Evolutionary conservation across 2,797 vertebrate genomes (phyloP).

Genomic region (Leucoraja ocellata): DNA sequence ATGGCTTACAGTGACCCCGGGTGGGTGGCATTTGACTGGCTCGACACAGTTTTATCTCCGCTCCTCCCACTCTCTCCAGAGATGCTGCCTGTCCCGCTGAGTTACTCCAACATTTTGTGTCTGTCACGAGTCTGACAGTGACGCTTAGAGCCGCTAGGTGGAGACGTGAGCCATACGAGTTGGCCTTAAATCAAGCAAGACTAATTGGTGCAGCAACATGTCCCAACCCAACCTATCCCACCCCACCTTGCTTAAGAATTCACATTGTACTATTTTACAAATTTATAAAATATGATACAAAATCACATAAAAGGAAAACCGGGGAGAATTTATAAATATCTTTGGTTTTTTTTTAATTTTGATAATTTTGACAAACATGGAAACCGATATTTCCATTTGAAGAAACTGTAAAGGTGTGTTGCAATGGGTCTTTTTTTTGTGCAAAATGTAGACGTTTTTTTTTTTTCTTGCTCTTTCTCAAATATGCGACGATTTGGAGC

Average conservation of each 20-base stretch:
- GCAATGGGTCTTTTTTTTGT: background rate
- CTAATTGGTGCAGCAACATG: background rate
- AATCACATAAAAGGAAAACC: background rate
- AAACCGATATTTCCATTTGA: background rate
- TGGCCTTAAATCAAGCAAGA: background rate
- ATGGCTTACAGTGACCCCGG: too few species aligned
- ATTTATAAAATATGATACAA: too few species aligned
- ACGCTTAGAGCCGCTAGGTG: background rate
- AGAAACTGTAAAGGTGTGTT: background rate
- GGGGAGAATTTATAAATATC: background rate
- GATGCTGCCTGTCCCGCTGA: too few species aligned
- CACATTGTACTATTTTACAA: too few species aligned
- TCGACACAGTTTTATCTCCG: too few species aligned
- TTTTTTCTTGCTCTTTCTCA: too few species aligned
- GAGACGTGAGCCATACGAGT: background rate
- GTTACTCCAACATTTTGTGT: background rate
- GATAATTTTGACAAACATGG: too few species aligned
- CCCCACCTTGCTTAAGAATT: too few species aligned
- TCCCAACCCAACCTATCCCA: background rate
- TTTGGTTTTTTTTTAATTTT: background rate
- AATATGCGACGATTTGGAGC: too few species aligned
- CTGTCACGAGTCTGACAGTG: background rate
- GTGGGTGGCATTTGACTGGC: too few species aligned
- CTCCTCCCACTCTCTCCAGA: too few species aligned
- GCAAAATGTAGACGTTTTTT: background rate